phyloP scores from a whole-genome alignment of 2,797 vertebrate species.

The Yasuhikotakia modesta region DNA sequence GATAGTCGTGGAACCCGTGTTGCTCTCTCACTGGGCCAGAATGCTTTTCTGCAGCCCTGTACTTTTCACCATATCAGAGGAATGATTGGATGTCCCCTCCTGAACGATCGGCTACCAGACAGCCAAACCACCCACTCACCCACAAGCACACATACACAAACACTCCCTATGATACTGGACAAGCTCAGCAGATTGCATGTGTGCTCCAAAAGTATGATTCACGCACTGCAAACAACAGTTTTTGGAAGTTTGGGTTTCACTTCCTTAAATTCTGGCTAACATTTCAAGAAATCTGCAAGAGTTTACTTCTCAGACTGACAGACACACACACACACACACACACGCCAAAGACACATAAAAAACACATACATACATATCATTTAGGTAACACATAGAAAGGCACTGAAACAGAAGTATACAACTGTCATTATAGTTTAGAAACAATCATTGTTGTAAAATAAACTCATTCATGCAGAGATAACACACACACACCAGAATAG shows the following conservation, averaged over 20 bases:
- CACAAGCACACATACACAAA: slow-evolving; percentile 44
- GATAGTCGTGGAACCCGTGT: slow-evolving; percentile 80
- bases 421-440: neutral
- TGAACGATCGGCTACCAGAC: slow-evolving; percentile 63
- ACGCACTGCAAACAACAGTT: slow-evolving; percentile 45
- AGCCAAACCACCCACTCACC: slow-evolving; percentile 50
- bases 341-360: slow-evolving; percentile 4
- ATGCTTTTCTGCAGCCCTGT: slow-evolving; percentile 77
- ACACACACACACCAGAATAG: neutral
- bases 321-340: neutral
- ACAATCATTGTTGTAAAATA: too few species aligned
- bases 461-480: neutral
- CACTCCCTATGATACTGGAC: slow-evolving; percentile 45
- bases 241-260: slow-evolving; percentile 46
- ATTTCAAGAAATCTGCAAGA: slow-evolving; percentile 37
- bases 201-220: slow-evolving; percentile 47
- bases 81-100: slow-evolving; percentile 70
- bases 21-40: slow-evolving; percentile 66
- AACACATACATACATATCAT: slow-evolving; percentile 40
- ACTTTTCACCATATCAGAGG: slow-evolving; percentile 76
- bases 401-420: neutral
- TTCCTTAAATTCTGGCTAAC: slow-evolving; percentile 45
- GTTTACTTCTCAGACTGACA: slow-evolving; percentile 10
- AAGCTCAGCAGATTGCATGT: slow-evolving; percentile 53
- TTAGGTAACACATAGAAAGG: slow-evolving; percentile 6